Percentiles rank a stretch among this genome's conserved stretches.
phyloP scores from a whole-genome alignment of 2,113 vertebrate species.

The Lepisosteus osseus region DNA sequence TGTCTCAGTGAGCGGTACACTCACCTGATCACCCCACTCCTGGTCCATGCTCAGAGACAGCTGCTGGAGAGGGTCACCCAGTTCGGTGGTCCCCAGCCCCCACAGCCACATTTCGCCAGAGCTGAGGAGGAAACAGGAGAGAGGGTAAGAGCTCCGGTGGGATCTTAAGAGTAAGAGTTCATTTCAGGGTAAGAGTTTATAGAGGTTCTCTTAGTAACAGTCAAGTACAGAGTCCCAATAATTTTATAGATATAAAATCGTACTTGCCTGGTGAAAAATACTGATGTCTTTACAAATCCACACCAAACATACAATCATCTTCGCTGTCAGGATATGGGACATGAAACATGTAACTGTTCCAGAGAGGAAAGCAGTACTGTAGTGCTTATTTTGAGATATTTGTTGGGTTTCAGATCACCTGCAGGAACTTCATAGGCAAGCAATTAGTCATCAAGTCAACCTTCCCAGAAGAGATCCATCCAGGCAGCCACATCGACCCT shows the following conservation, averaged over 20 bases:
- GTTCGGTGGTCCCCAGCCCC: conserved; percentile 46
- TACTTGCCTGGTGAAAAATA: no score
- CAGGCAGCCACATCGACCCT: conserved; percentile 12
- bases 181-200: no score
- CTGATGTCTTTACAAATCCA: no score
- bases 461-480: conserved; percentile 5
- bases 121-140: conserved; percentile 47
- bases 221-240: no score
- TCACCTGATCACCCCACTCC: conserved; percentile 73
- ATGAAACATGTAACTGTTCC: no score
- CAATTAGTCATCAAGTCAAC: conserved; percentile 49
- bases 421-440: conserved; percentile 71
- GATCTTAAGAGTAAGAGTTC: no score
- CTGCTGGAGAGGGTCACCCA: conserved; percentile 67
- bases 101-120: conserved; percentile 62
- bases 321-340: no score
- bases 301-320: no score
- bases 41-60: conserved; percentile 82
- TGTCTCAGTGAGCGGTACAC: conserved; percentile 77
- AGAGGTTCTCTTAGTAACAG: no score
- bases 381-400: no score
- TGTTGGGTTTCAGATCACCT: conserved; percentile 66
- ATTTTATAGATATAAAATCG: no score
- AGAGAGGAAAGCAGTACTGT: no score
- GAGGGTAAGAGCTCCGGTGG: conserved; percentile 60